Conservation (phyloP, 2,113 vertebrate species). For the Mellivora capensis region DNA sequence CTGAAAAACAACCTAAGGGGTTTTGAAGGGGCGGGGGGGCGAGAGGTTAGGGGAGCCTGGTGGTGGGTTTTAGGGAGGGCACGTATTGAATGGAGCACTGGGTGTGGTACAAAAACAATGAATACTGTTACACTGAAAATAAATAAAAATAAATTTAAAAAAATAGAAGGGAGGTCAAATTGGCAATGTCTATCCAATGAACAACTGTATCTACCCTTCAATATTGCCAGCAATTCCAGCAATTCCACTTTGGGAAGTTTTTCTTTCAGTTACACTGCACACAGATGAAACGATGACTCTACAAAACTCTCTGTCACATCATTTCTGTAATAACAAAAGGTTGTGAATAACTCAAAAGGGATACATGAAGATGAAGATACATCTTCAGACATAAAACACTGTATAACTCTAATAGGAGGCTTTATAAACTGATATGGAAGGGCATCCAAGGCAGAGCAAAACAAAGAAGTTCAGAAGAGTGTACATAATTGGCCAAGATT, state of each 20-base stretch:
- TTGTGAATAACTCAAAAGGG: background rate
- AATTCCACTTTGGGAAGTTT: background rate
- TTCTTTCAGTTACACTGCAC: background rate
- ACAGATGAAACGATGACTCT: background rate
- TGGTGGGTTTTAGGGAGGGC: too few species aligned
- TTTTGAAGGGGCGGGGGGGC: too few species aligned
- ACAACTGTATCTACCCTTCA: background rate
- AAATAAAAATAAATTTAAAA: too few species aligned
- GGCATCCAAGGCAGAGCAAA: background rate
- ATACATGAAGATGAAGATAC: too few species aligned
- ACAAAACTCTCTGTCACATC: background rate
- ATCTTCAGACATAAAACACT: background rate
- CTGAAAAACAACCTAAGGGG: too few species aligned
- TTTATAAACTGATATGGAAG: background rate
- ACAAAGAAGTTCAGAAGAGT: background rate
- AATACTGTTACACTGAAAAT: too few species aligned
- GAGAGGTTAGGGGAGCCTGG: too few species aligned
- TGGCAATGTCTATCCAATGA: background rate
- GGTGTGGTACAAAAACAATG: too few species aligned
- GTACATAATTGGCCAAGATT: background rate
- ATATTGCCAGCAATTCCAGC: background rate
- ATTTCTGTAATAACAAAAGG: background rate
- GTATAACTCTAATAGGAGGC: background rate
- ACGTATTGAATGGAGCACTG: too few species aligned
- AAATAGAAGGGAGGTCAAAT: background rate